Evolutionary conservation across 2,797 vertebrate species (phyloP).

Genomic region (Propithecus perrieri): DNA sequence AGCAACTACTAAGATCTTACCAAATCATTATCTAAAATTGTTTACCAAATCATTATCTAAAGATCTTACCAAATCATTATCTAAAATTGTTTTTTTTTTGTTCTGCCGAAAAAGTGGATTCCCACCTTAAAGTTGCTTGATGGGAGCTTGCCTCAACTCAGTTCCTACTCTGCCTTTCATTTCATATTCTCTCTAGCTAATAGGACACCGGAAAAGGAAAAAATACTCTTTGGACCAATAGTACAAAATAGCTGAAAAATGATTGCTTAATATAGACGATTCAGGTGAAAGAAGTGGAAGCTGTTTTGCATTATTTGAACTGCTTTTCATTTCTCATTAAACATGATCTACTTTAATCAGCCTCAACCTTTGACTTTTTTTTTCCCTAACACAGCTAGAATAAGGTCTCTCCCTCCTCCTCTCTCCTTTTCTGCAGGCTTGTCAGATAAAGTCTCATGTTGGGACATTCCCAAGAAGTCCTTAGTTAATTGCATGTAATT

Average conservation of each 20-base stretch:
- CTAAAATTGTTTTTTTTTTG: background rate
- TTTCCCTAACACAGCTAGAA: background rate
- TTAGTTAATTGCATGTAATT: constrained; percentile 86
- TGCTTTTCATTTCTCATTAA: background rate
- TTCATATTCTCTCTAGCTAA: background rate
- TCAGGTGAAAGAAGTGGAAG: background rate
- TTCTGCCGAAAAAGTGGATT: background rate
- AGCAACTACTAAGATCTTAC: background rate
- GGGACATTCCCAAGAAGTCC: constrained; percentile 79
- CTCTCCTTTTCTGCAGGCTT: background rate
- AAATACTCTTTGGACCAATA: background rate
- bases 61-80: background rate
- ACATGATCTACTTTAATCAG: background rate
- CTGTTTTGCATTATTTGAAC: background rate
- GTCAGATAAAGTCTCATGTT: constrained; percentile 42
- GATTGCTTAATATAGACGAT: background rate
- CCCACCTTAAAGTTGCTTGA: background rate
- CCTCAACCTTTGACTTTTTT: background rate
- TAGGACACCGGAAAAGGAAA: background rate
- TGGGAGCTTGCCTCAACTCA: background rate
- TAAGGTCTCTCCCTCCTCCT: background rate
- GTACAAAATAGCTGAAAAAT: background rate
- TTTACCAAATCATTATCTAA: background rate
- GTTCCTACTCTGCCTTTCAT: background rate
- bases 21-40: background rate